Evolutionary conservation across 2,797 vertebrate species (phyloP).

Genomic region (Oreochromis mossambicus): DNA sequence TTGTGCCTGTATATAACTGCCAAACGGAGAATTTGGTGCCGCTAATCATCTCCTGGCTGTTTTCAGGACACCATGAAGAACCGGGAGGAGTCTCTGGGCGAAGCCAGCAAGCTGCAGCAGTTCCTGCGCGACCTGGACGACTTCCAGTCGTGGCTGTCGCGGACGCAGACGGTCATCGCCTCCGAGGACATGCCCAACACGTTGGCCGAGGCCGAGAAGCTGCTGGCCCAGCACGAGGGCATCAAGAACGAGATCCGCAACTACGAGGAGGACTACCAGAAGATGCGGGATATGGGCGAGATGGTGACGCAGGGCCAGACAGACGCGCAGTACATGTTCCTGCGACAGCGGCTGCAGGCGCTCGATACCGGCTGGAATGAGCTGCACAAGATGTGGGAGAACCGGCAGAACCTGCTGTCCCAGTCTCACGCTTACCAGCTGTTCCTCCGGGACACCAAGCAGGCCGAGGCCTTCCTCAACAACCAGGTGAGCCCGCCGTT

Average conservation of each 20-base stretch:
- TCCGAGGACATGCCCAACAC: conserved; percentile 98
- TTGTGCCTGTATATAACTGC: rapidly evolving
- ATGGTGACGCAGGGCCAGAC: conserved; percentile 98
- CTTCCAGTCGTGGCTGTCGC: conserved; percentile 97
- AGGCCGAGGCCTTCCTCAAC: conserved; percentile 82
- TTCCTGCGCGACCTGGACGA: conserved; percentile 95
- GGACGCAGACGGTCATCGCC: conserved; percentile 94
- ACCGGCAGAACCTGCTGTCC: conserved; percentile 92
- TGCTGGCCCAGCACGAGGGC: conserved; percentile 92
- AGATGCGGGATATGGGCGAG: conserved; percentile 99
- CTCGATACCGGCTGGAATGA: conserved; percentile 98
- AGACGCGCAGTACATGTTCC: conserved; percentile 97
- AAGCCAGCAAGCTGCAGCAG: conserved; percentile 97
- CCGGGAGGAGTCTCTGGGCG: conserved; percentile 93
- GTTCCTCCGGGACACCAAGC: conserved; percentile 91
- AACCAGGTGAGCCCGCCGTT: conserved; percentile 75
- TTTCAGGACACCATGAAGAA: conserved; percentile 84
- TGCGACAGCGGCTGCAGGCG: conserved; percentile 92
- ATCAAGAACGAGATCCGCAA: conserved; percentile 97
- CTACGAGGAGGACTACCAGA: conserved; percentile 98
- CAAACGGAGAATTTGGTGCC: neutral
- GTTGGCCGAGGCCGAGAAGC: conserved; percentile 91
- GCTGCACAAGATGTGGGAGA: conserved; percentile 99
- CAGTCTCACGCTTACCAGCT: conserved; percentile 97
- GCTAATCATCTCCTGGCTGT: neutral